Percentiles rank a stretch among this genome's conserved stretches.
Evolutionary conservation across 2,797 vertebrate species (phyloP).

Genomic region (Crenichthys baileyi): DNA sequence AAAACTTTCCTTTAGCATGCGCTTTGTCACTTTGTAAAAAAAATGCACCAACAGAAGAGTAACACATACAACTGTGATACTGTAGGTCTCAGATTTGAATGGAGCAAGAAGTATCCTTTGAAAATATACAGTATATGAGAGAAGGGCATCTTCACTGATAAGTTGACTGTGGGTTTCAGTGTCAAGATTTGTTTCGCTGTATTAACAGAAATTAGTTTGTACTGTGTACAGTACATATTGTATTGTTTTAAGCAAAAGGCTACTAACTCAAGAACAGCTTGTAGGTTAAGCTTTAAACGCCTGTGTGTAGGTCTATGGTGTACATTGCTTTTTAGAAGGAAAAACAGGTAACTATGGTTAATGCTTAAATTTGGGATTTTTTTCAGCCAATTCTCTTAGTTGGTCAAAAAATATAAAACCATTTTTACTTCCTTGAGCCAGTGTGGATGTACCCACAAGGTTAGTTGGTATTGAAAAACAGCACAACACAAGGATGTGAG

Average conservation of each 20-base stretch:
- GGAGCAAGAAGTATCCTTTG: no score
- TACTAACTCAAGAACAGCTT: no score
- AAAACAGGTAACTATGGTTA: background rate
- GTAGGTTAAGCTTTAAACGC: no score
- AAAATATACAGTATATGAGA: no score
- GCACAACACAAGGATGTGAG: conserved; percentile 36
- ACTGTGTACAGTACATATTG: no score
- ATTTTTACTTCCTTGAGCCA: conserved; percentile 38
- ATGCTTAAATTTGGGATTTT: background rate
- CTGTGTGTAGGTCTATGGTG: background rate
- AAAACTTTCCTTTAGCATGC: background rate
- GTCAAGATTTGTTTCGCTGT: no score
- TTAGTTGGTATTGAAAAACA: conserved; percentile 35
- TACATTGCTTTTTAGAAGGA: background rate
- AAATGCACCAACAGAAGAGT: background rate
- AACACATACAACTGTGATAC: background rate
- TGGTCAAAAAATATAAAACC: background rate
- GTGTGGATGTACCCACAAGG: conserved; percentile 42
- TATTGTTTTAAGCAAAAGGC: no score
- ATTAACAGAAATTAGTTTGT: no score
- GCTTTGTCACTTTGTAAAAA: background rate
- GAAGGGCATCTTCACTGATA: no score
- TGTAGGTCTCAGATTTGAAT: background rate
- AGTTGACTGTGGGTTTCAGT: no score
- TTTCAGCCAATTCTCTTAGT: background rate